phyloP scores from a whole-genome alignment of 2,797 vertebrate genomes.

The Scomberomorus guttatus region DNA sequence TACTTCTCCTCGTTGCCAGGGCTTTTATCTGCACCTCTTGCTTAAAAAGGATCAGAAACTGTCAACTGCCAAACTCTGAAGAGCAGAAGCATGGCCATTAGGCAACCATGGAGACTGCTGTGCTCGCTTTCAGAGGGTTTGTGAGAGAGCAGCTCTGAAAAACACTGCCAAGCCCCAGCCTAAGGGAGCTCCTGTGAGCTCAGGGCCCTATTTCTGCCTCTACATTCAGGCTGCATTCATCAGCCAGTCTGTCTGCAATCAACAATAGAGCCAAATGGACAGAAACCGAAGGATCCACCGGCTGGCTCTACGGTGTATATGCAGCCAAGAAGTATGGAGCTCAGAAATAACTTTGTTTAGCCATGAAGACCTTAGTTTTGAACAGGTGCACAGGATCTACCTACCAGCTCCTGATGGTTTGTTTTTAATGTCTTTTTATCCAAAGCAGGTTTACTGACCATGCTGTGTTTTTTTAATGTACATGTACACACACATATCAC shows the following conservation, averaged over 20 bases:
- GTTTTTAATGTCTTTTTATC: slow-evolving; percentile 29
- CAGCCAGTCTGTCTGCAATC: slow-evolving; percentile 77
- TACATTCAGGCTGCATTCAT: slow-evolving; percentile 69
- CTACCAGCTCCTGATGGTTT: background rate
- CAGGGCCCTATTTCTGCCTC: slow-evolving; percentile 65
- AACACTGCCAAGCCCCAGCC: slow-evolving; percentile 75
- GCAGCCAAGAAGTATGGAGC: slow-evolving; percentile 55
- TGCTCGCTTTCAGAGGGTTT: slow-evolving; percentile 70
- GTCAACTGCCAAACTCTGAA: slow-evolving; percentile 79
- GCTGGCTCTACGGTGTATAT: slow-evolving; percentile 58
- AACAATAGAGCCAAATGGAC: slow-evolving; percentile 81
- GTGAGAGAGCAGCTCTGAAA: slow-evolving; percentile 68
- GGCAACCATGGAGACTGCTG: slow-evolving; percentile 69
- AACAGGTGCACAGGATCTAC: slow-evolving; percentile 40
- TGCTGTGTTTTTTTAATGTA: slow-evolving; percentile 3
- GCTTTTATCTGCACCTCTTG: slow-evolving; percentile 73
- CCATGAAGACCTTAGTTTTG: slow-evolving; percentile 37
- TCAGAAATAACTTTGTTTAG: slow-evolving; percentile 60
- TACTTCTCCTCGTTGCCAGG: slow-evolving; percentile 59
- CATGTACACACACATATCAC: background rate
- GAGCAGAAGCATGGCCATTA: slow-evolving; percentile 80
- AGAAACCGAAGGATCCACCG: slow-evolving; percentile 61
- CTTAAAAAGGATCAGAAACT: slow-evolving; percentile 82
- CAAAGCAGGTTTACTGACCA: slow-evolving; percentile 10
- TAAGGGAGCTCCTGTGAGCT: slow-evolving; percentile 69